phyloP scores from a whole-genome alignment of 2,888 invertebrate species.

The Phania funesta region DNA sequence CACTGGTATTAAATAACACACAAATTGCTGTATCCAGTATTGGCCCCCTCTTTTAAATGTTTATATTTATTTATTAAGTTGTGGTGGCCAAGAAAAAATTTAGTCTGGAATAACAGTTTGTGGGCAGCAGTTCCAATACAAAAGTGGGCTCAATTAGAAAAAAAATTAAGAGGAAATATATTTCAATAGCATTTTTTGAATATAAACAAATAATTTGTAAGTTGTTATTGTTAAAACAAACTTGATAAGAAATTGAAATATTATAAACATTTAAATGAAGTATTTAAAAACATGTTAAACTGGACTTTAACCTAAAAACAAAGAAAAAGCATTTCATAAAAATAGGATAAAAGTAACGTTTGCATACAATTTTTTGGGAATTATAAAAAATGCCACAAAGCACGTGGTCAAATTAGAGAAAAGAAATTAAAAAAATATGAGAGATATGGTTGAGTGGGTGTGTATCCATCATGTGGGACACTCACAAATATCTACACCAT shows the following conservation, averaged over 20 bases:
- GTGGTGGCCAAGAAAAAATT: constrained; percentile 29
- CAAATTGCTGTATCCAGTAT: constrained; percentile 5
- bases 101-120: constrained; percentile 59
- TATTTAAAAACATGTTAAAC: neutral
- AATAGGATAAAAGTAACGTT: neutral
- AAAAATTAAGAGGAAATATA: neutral
- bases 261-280: constrained; percentile 17
- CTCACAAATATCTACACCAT: neutral
- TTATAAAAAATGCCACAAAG: neutral
- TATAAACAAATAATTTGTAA: constrained; percentile 38
- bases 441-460: constrained; percentile 1
- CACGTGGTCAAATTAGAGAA: neutral
- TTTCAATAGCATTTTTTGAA: neutral
- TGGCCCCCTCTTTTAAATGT: neutral
- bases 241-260: constrained; percentile 32
- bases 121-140: constrained; percentile 40
- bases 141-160: neutral
- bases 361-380: neutral
- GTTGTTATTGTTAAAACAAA: constrained; percentile 27
- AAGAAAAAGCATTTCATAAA: neutral
- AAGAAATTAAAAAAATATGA: neutral
- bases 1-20: neutral
- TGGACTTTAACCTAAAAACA: constrained; percentile 35
- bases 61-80: constrained; percentile 23
- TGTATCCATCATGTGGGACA: neutral